Percentiles rank a stretch among this genome's conserved stretches.
Conservation (phyloP, 2,797 vertebrate genomes). For the Knipowitschia caucasica region DNA sequence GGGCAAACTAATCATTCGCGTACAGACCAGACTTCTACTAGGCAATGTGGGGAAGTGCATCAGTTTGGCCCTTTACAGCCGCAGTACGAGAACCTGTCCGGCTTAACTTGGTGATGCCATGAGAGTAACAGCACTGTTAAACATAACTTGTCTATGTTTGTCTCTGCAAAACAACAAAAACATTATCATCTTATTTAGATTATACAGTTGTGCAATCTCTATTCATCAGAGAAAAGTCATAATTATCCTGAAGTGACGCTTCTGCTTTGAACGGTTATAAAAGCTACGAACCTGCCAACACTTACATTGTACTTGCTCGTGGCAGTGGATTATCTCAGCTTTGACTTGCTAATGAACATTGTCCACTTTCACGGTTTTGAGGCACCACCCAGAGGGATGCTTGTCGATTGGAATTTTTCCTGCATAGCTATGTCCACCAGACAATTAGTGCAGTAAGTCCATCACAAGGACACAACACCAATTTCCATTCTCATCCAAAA, state of each 20-base stretch:
- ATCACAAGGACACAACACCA: conserved; percentile 9
- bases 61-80: no score
- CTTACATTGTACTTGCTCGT: conserved; percentile 3
- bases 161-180: not conserved
- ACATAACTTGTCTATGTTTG: no score
- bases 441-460: conserved; percentile 1
- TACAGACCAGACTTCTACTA: no score
- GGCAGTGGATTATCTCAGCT: conserved; percentile 13
- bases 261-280: conserved; percentile 5
- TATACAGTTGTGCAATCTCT: no score
- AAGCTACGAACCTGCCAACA: conserved; percentile 5
- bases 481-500: conserved; percentile 2
- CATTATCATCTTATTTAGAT: no score
- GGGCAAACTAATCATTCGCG: no score
- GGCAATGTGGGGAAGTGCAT: no score
- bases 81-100: no score
- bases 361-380: conserved; percentile 17
- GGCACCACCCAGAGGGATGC: conserved; percentile 8
- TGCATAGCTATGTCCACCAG: conserved; percentile 13
- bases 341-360: conserved; percentile 13
- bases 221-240: conserved; percentile 2
- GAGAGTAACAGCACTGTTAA: no score
- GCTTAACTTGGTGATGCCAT: no score
- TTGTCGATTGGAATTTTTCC: conserved; percentile 8
- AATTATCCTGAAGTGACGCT: not conserved